phyloP scores from a whole-genome alignment of 2,797 vertebrate species.

The Otolemur crassicaudatus region DNA sequence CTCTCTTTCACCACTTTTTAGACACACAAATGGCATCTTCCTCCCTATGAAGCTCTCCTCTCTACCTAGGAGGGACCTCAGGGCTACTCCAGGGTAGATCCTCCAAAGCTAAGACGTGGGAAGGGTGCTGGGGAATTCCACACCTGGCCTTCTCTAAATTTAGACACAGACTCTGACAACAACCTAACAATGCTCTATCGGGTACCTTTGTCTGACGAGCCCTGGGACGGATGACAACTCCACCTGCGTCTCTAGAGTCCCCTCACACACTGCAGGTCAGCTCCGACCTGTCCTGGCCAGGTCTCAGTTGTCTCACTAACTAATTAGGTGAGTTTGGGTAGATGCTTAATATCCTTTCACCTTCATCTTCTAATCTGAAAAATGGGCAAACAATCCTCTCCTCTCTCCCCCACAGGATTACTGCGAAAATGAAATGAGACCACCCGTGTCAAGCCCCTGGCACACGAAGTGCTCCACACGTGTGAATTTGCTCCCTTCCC shows the following conservation, averaged over 20 bases:
- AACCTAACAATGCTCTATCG: neutral
- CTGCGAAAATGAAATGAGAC: neutral
- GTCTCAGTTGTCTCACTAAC: neutral
- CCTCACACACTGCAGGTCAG: neutral
- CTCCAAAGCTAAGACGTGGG: neutral
- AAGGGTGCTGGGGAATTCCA: neutral
- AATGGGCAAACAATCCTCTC: neutral
- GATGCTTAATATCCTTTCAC: neutral
- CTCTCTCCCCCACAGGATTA: neutral
- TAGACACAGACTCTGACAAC: neutral
- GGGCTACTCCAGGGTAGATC: neutral
- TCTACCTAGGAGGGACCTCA: neutral
- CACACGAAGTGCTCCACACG: neutral
- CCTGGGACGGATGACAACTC: neutral
- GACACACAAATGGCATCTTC: constrained; percentile 48
- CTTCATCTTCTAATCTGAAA: constrained; percentile 30
- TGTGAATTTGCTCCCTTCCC: neutral
- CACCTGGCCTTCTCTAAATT: neutral
- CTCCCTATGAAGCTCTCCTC: neutral
- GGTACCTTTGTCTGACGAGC: neutral
- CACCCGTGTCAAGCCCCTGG: neutral
- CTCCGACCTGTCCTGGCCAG: neutral
- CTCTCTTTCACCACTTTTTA: constrained; percentile 75
- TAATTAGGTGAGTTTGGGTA: neutral
- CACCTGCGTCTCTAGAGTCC: neutral